phyloP scores from a whole-genome alignment of 2,113 vertebrate genomes.

The Tupaia tana region DNA sequence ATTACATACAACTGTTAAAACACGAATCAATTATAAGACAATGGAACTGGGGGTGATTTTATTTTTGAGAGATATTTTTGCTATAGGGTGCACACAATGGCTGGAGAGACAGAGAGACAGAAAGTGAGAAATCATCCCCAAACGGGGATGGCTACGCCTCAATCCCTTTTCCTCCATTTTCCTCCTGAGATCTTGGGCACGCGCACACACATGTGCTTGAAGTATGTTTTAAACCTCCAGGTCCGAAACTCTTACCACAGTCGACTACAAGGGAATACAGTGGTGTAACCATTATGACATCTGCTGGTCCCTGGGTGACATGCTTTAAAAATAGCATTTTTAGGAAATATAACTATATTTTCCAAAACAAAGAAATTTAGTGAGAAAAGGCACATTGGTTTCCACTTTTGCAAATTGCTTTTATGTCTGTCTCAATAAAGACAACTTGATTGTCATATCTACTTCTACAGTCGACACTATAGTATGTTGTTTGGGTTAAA shows the following conservation, averaged over 20 bases:
- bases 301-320: background rate
- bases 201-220: too few species aligned
- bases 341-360: background rate
- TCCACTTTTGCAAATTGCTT: slow-evolving; percentile 5
- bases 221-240: too few species aligned
- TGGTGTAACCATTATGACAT: too few species aligned
- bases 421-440: background rate
- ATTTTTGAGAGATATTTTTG: too few species aligned
- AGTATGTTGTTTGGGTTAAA: background rate
- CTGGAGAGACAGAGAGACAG: too few species aligned
- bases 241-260: too few species aligned
- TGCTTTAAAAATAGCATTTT: background rate
- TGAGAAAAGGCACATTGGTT: background rate
- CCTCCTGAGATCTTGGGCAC: too few species aligned
- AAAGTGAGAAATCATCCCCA: too few species aligned
- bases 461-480: background rate
- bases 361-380: background rate
- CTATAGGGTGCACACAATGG: too few species aligned
- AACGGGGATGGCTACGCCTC: too few species aligned
- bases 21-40: background rate
- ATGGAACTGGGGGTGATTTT: background rate
- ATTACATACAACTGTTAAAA: background rate
- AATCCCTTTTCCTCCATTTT: too few species aligned
- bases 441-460: background rate
- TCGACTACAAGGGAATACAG: too few species aligned